Conservation (phyloP, 1,140 invertebrate species). For the Panagrolaimus sp. region DNA sequence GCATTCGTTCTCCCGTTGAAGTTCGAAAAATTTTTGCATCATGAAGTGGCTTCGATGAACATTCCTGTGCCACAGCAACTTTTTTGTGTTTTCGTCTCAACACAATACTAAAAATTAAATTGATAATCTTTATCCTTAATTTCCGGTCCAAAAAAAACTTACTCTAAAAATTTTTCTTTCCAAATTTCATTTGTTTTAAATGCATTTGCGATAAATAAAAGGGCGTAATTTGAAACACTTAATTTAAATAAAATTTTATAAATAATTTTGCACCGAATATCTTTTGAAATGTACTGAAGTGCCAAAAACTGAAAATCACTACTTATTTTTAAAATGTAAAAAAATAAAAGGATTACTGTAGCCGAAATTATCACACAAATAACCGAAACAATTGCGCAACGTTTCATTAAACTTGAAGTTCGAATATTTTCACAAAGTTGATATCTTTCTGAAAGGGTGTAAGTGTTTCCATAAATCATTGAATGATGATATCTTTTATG, state of each 20-base stretch:
- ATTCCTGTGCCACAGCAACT: not conserved
- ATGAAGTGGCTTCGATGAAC: not conserved
- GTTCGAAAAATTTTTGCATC: slow-evolving; percentile 5
- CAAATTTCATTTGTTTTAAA: slow-evolving; percentile 1
- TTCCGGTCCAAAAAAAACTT: not conserved
- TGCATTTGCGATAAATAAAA: not conserved
- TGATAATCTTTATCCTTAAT: not conserved
- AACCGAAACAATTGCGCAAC: not conserved
- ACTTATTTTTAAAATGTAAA: not conserved
- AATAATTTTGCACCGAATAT: not conserved
- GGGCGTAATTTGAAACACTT: not conserved
- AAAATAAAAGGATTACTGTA: not conserved
- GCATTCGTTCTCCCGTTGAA: slow-evolving; percentile 5
- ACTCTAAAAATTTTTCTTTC: not conserved
- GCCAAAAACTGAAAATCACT: not conserved
- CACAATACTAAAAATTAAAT: not conserved
- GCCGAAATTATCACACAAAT: not conserved
- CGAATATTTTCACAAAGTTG: slow-evolving; percentile 3
- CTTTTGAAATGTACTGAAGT: not conserved
- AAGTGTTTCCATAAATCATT: not conserved
- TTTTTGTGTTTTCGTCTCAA: not conserved
- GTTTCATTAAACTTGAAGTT: not conserved
- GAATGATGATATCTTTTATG: slow-evolving; percentile 12
- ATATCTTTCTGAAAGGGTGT: not conserved
- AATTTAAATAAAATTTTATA: not conserved